Percentiles rank a stretch among this genome's conserved stretches.
These are phyloP conservation scores for Dexiosoma caninum DNA, from an alignment of 2,888 invertebrate genomes.

Conservation along the genomic window DNA sequence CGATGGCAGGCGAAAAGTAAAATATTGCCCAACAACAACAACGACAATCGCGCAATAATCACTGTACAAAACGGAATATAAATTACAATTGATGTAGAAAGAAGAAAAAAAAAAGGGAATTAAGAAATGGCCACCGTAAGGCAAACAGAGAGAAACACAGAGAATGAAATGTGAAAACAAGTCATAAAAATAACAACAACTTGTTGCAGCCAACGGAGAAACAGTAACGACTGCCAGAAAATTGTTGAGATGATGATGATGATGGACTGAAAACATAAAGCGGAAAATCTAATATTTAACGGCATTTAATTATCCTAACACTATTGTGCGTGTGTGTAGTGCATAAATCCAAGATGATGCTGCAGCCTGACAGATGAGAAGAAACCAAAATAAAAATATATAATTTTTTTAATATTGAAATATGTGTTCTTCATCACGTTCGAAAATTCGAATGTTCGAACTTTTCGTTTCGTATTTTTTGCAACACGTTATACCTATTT, in stretches of 20 bases:
- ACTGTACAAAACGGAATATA: slow-evolving; percentile 8
- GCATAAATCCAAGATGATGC: background rate
- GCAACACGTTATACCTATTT: too few species aligned
- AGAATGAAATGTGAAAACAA: background rate
- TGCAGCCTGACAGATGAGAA: background rate
- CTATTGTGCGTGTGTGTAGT: background rate
- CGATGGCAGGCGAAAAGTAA: background rate
- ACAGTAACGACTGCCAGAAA: slow-evolving; percentile 3
- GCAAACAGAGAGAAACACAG: background rate
- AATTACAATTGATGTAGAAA: slow-evolving; percentile 9
- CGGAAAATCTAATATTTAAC: slow-evolving; percentile 35
- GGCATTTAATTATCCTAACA: slow-evolving; percentile 39
- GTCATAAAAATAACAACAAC: slow-evolving; percentile 51
- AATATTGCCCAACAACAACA: background rate
- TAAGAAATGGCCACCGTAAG: slow-evolving; percentile 3
- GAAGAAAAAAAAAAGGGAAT: background rate
- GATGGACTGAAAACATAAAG: slow-evolving; percentile 36
- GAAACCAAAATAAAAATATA: slow-evolving; percentile 7
- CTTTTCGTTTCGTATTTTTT: too few species aligned
- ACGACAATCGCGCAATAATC: background rate
- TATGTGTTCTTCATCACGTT: too few species aligned
- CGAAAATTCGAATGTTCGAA: too few species aligned
- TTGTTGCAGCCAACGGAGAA: slow-evolving; percentile 41
- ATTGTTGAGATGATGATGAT: slow-evolving; percentile 21
- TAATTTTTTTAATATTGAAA: too few species aligned